Evolutionary conservation across 2,113 vertebrate genomes (phyloP).

Genomic region (Chlorocebus sabaeus): DNA sequence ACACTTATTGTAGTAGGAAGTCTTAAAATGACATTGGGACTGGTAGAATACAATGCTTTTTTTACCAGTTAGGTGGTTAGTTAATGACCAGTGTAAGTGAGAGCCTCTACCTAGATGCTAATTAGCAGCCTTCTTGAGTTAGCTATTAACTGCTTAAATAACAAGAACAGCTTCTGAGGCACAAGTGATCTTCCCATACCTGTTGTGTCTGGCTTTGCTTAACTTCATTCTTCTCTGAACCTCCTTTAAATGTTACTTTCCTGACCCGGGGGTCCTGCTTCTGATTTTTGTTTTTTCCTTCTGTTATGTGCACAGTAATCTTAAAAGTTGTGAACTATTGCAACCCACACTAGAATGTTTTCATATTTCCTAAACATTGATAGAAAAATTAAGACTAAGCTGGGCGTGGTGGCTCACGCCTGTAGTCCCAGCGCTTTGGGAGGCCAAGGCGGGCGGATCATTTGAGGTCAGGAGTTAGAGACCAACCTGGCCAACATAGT

Average conservation of each 20-base stretch:
- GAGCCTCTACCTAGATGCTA: neutral
- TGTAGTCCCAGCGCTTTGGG: too few relatives aligned
- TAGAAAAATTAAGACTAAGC: too few relatives aligned
- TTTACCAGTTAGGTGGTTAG: neutral
- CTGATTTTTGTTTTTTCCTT: neutral
- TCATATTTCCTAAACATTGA: neutral
- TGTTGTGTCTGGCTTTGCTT: neutral
- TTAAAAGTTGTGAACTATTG: neutral
- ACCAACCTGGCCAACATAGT: too few relatives aligned
- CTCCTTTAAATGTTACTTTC: neutral
- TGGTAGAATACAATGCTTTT: neutral
- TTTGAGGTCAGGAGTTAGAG: too few relatives aligned
- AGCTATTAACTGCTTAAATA: neutral
- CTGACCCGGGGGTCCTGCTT: neutral
- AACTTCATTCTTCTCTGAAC: neutral
- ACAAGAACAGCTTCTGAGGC: neutral
- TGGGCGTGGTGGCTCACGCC: too few relatives aligned
- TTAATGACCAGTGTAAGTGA: neutral
- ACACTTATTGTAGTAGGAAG: neutral
- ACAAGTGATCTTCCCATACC: neutral
- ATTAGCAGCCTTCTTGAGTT: neutral
- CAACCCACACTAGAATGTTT: neutral
- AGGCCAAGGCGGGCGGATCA: too few relatives aligned
- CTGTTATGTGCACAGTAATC: neutral
- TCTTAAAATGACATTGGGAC: neutral